phyloP scores from a whole-genome alignment of 1,140 invertebrate genomes.

The Maniola jurtina region DNA sequence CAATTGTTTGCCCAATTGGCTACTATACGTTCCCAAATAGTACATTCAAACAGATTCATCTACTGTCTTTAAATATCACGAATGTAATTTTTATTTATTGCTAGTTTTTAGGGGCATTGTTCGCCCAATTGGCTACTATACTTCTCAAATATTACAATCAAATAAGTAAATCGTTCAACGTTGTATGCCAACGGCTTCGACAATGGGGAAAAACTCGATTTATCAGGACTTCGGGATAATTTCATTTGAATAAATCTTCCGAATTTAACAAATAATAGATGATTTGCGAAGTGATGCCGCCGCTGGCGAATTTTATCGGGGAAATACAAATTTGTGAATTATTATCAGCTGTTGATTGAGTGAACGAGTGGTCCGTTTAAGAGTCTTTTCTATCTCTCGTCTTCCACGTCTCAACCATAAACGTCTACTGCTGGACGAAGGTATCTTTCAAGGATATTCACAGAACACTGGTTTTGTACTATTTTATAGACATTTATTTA shows the following conservation, averaged over 20 bases:
- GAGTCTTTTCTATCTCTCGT: no score
- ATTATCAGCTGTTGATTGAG: constrained; percentile 12
- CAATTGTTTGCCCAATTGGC: no score
- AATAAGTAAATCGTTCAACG: constrained; percentile 19
- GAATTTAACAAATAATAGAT: constrained; percentile 26
- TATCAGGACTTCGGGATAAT: constrained; percentile 23
- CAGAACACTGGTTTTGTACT: no score
- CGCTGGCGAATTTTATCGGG: constrained; percentile 11
- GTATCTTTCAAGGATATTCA: no score
- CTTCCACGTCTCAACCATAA: no score
- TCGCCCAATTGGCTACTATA: background rate
- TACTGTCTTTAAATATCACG: no score
- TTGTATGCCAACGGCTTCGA: constrained; percentile 17
- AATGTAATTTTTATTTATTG: no score
- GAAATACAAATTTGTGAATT: constrained; percentile 22
- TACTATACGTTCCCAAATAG: no score
- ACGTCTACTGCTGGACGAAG: no score
- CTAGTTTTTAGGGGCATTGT: no score
- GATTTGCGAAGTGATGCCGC: constrained; percentile 17
- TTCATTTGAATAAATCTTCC: constrained; percentile 26
- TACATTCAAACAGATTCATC: no score
- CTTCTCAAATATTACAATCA: constrained; percentile 9
- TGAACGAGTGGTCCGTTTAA: background rate
- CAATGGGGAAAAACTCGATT: constrained; percentile 22
- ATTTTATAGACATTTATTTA: no score